phyloP scores from a whole-genome alignment of 2,888 invertebrate genomes.

The Graphium colonna region DNA sequence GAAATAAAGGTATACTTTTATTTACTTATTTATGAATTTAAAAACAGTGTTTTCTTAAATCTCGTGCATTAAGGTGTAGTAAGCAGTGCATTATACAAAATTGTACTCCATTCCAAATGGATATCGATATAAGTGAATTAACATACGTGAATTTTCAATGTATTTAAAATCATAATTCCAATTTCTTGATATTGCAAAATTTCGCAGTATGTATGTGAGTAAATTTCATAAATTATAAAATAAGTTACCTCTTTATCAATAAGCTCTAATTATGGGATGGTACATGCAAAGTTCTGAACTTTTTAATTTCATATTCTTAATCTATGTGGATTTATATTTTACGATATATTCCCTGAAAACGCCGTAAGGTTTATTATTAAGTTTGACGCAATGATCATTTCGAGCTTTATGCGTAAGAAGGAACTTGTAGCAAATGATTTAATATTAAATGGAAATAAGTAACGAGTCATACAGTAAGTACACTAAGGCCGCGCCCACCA shows the following conservation, averaged over 20 bases:
- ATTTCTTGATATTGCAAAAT: background rate
- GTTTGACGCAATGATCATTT: constrained; percentile 13
- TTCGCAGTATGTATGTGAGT: too few relatives aligned
- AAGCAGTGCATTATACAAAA: too few relatives aligned
- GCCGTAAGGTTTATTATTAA: constrained; percentile 6
- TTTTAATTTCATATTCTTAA: too few relatives aligned
- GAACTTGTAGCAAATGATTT: constrained; percentile 17
- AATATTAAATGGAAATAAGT: constrained; percentile 19
- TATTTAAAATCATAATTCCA: background rate
- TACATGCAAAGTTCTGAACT: background rate
- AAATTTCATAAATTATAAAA: too few relatives aligned
- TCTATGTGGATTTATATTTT: too few relatives aligned
- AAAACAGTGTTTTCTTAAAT: background rate
- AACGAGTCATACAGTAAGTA: constrained; percentile 25
- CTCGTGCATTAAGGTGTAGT: background rate
- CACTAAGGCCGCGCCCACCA: constrained; percentile 62
- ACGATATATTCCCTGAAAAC: background rate
- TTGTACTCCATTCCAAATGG: background rate
- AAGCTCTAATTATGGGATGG: background rate
- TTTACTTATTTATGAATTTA: background rate
- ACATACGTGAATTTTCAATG: background rate
- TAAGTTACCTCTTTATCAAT: background rate
- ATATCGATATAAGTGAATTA: background rate
- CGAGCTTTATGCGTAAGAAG: constrained; percentile 14
- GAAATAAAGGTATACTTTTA: background rate